A percentile compares a stretch with the other conserved stretches of the same genome.
phyloP scores from a whole-genome alignment of 2,797 vertebrate genomes.

The Gadopsis marmoratus region DNA sequence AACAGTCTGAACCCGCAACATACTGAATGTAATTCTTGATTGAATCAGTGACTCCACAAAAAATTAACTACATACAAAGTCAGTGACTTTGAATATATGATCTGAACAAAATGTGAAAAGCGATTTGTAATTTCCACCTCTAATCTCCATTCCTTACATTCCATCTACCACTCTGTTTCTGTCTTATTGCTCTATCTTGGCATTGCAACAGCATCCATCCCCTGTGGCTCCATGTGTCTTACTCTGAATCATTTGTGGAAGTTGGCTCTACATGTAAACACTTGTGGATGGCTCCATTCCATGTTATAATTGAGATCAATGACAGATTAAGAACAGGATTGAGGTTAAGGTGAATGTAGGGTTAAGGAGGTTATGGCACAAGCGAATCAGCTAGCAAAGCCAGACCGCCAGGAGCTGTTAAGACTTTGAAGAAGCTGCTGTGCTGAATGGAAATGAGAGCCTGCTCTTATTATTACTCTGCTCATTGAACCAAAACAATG shows the following conservation, averaged over 20 bases:
- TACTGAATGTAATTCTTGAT: background rate
- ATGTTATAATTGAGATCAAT: slow-evolving; percentile 55
- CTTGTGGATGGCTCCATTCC: slow-evolving; percentile 17
- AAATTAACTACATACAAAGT: too few relatives aligned
- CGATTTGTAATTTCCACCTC: background rate
- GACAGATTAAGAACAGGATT: slow-evolving; percentile 67
- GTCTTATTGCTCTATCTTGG: background rate
- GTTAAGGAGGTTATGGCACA: slow-evolving; percentile 52
- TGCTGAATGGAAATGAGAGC: slow-evolving; percentile 49
- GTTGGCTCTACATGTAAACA: slow-evolving; percentile 25
- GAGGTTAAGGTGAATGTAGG: slow-evolving; percentile 51
- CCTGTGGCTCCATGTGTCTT: background rate
- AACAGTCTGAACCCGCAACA: background rate
- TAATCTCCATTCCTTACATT: background rate
- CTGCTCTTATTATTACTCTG: slow-evolving; percentile 28
- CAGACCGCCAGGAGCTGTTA: slow-evolving; percentile 25
- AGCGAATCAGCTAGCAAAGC: slow-evolving; percentile 34
- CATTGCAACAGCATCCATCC: background rate
- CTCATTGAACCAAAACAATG: slow-evolving; percentile 39
- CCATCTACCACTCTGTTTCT: background rate
- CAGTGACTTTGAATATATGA: too few relatives aligned
- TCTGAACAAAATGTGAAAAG: background rate
- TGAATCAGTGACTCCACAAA: too few relatives aligned
- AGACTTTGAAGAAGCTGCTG: slow-evolving; percentile 31
- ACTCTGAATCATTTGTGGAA: background rate